Base-by-base conservation (phyloP, 2,797 vertebrate genomes). In the Sternotherus odoratus region DNA sequence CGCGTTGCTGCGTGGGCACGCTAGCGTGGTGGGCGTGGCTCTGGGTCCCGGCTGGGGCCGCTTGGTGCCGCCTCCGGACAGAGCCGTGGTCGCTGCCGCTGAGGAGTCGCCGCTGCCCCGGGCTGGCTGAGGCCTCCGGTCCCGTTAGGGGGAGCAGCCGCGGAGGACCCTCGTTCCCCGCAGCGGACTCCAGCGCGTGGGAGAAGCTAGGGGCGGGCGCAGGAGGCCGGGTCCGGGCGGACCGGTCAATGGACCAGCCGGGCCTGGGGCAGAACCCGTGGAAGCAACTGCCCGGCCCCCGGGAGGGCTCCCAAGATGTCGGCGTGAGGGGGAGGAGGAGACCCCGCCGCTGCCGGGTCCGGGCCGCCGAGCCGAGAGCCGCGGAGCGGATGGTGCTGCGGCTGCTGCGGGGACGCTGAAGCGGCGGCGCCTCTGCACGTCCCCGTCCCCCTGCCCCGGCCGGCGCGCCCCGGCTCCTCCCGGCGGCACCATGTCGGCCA, bases 401-500 rank as follows among this genome's bases (percentile, higher is more conserved):
- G 87, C 53, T n/a, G 43, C 88, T 86, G 79, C 85, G 80, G 75
- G 43, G 75, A 74, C 48, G 54, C 51, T 91, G 81, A 91, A 82
- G 91, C 94, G 82, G 83, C 36, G 54, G 24, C 39, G 81, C 93
- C 56, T 92, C 69, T 26, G 69, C 49, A 36, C 30, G 33, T 79
- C 50, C 54, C 43, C 43, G 23, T 33, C 39, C 54, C 19, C 78
- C 82, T 83, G n/a, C 81, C 57, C 84, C 83, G 88, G 83, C 26
- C 90, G 77, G 83, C 57, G 82, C 53, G 87, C 87, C 66, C 60
- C 63, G 69, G 77, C 79, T 57, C 36, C 12, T 51, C 51, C 57
- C 88, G 90, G 94, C 95, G 93, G 93, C 97, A 98, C 98, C 95
- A 99, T 99, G 99, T 99, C 99, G 97, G 99, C 99, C 93, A 99